phyloP scores from a whole-genome alignment of 2,888 invertebrate genomes.

The Drosophila barbarae region DNA sequence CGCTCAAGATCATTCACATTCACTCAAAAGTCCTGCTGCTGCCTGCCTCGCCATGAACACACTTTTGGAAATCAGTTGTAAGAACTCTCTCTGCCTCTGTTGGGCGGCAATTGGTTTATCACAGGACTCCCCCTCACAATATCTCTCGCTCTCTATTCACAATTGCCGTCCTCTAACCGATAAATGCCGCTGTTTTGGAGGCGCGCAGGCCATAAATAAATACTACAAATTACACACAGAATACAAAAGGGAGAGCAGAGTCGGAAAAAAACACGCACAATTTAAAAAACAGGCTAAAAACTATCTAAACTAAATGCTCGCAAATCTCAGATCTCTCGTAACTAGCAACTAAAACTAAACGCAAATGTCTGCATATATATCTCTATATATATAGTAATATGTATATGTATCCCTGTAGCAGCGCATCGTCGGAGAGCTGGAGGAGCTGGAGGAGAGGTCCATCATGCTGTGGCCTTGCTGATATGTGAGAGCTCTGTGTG shows the following conservation, averaged over 20 bases:
- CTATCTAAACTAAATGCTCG: conserved; percentile 51
- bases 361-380: conserved; percentile 23
- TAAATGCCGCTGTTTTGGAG: conserved; percentile 51
- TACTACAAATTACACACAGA: conserved; percentile 14
- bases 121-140: conserved; percentile 47
- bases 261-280: conserved; percentile 22
- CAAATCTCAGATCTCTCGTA: conserved; percentile 69
- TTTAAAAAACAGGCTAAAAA: conserved; percentile 32
- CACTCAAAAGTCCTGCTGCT: conserved; percentile 6
- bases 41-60: conserved; percentile 37
- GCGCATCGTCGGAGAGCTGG: conserved; percentile 39
- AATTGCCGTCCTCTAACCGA: conserved; percentile 24
- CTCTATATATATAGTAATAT: conserved; percentile 17
- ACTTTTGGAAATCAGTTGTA: conserved; percentile 34
- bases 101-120: conserved; percentile 56
- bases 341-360: conserved; percentile 56
- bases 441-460: conserved; percentile 10
- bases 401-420: conserved; percentile 55
- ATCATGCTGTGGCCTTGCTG: conserved; percentile 1
- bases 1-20: conserved; percentile 22
- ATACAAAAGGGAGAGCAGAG: conserved; percentile 22
- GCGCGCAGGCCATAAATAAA: conserved; percentile 43
- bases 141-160: not conserved
- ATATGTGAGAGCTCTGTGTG: conserved; percentile 14
- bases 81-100: not conserved